These are phyloP conservation scores for Drosophila virilis DNA, from an alignment of 1,140 invertebrate genomes.

Conservation along the genomic window DNA sequence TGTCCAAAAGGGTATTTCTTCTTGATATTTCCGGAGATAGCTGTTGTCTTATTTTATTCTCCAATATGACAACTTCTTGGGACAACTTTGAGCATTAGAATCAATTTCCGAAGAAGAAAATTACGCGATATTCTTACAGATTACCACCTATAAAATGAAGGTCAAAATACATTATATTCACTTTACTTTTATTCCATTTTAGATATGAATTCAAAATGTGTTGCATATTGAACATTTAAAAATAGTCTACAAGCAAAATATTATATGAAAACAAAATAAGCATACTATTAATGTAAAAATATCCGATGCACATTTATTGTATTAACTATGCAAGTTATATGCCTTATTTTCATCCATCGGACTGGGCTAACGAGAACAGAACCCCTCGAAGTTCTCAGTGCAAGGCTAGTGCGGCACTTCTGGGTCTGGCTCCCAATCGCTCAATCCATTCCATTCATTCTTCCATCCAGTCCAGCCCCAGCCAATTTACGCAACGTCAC, in stretches of 20 bases:
- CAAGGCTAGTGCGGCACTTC: neutral
- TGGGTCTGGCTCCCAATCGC: neutral
- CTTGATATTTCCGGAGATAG: no score
- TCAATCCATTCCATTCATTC: conserved; percentile 18
- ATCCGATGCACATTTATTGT: conserved; percentile 25
- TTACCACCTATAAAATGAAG: neutral
- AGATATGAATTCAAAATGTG: conserved; percentile 33
- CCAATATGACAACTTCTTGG: no score
- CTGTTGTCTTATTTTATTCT: no score
- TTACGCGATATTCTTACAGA: no score
- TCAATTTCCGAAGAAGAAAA: no score
- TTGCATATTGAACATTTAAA: conserved; percentile 37
- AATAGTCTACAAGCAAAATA: conserved; percentile 37
- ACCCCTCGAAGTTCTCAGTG: neutral
- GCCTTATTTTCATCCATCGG: conserved; percentile 15
- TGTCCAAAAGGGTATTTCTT: no score
- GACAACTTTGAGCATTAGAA: no score
- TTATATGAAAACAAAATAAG: conserved; percentile 28
- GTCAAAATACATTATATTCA: neutral
- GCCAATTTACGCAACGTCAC: conserved; percentile 57
- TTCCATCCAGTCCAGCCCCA: conserved; percentile 11
- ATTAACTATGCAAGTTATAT: conserved; percentile 40
- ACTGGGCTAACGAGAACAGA: neutral
- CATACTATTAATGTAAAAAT: conserved; percentile 42
- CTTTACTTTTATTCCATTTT: conserved; percentile 49